These are phyloP conservation scores for Aegypius monachus DNA, from an alignment of 2,113 vertebrate genomes.

Conservation along the genomic window DNA sequence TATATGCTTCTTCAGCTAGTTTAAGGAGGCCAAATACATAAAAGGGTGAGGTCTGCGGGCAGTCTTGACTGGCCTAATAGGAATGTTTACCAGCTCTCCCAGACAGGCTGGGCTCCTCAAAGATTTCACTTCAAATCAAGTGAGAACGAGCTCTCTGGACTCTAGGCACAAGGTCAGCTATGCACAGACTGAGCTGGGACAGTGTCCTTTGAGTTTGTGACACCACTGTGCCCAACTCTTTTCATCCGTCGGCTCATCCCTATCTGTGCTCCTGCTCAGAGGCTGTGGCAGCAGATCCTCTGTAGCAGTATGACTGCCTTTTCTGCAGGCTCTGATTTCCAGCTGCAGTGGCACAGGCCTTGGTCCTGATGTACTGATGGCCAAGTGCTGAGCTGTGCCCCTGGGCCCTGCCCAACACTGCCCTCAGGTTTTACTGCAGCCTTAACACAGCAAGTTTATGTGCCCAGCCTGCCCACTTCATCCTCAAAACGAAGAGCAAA, in stretches of 20 bases:
- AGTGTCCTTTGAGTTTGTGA: not conserved
- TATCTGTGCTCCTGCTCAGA: not conserved
- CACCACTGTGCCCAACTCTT: not conserved
- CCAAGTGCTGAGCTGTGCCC: not conserved
- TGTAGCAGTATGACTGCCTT: not conserved
- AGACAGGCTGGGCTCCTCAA: not conserved
- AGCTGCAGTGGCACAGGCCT: not conserved
- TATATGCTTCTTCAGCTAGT: not conserved
- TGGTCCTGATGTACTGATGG: not conserved
- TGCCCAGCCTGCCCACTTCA: not conserved
- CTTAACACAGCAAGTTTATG: accelerated
- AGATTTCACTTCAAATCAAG: not conserved
- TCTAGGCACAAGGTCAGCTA: not conserved
- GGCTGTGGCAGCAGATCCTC: not conserved
- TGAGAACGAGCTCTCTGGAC: not conserved
- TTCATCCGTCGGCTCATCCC: not conserved
- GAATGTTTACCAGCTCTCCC: not conserved
- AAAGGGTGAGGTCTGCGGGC: not conserved
- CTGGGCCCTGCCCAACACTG: not conserved
- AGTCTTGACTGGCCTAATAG: not conserved
- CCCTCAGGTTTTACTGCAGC: not conserved
- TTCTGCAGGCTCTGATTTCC: not conserved
- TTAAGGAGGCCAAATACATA: not conserved
- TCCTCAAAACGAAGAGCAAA: not conserved
- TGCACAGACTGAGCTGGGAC: accelerated